phyloP scores from a whole-genome alignment of 2,888 invertebrate species.

The Phania funesta region DNA sequence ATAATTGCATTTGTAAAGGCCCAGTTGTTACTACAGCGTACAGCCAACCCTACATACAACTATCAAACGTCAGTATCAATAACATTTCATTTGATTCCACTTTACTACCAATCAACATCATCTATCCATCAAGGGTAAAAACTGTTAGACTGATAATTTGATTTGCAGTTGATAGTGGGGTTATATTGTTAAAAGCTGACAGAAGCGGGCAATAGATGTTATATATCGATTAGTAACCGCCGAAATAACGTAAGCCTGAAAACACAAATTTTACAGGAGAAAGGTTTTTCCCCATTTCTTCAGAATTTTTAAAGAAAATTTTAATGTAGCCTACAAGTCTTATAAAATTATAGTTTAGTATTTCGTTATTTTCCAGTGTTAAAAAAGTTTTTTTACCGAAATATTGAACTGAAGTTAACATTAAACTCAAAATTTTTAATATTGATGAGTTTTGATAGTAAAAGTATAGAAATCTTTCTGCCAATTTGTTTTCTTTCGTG shows the following conservation, averaged over 20 bases:
- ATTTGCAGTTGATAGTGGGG: slow-evolving; percentile 31
- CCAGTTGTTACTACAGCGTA: slow-evolving; percentile 32
- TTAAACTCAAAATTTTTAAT: too few relatives aligned
- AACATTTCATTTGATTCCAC: slow-evolving; percentile 68
- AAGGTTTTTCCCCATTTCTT: too few relatives aligned
- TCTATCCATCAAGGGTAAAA: slow-evolving; percentile 41
- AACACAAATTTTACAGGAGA: neutral
- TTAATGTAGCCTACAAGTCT: too few relatives aligned
- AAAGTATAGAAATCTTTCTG: too few relatives aligned
- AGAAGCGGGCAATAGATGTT: slow-evolving; percentile 6
- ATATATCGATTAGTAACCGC: neutral
- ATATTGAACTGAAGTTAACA: too few relatives aligned
- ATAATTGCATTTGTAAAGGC: slow-evolving; percentile 16
- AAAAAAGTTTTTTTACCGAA: too few relatives aligned
- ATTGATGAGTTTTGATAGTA: too few relatives aligned
- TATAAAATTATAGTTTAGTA: too few relatives aligned
- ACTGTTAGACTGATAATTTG: slow-evolving; percentile 43
- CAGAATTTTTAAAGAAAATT: too few relatives aligned
- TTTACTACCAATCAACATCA: slow-evolving; percentile 41
- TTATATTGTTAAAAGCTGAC: neutral
- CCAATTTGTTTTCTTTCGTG: too few relatives aligned
- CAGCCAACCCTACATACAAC: slow-evolving; percentile 9
- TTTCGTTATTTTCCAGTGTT: too few relatives aligned
- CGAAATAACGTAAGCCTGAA: neutral
- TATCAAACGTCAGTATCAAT: slow-evolving; percentile 47